Percentiles rank a stretch among this genome's conserved stretches.
These are phyloP conservation scores for Urocyon cinereoargenteus DNA, from an alignment of 2,797 vertebrate genomes.

Conservation along the genomic window DNA sequence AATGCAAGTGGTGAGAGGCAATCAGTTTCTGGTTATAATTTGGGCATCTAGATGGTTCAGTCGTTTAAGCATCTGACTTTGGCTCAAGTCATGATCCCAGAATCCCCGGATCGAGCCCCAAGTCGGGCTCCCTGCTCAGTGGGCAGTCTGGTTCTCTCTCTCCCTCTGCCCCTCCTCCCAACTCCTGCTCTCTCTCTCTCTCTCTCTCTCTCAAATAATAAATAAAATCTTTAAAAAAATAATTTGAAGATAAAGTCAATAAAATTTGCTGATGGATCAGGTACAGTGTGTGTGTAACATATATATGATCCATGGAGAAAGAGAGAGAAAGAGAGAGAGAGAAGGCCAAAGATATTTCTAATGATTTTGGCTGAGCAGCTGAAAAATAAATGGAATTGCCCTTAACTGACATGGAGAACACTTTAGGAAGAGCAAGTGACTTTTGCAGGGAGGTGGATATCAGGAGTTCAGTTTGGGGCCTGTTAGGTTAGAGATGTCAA, in stretches of 20 bases:
- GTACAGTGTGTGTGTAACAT: not conserved
- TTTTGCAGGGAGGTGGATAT: not conserved
- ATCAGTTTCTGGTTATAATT: not conserved
- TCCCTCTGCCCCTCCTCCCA: not conserved
- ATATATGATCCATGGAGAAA: not conserved
- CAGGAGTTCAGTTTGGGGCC: not conserved
- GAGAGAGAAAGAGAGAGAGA: not conserved
- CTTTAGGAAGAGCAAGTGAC: not conserved
- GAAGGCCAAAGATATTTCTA: not conserved
- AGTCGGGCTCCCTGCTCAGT: too few species aligned
- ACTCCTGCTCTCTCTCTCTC: too few species aligned
- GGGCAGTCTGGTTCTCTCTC: not conserved
- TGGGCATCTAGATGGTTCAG: not conserved
- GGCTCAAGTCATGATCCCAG: not conserved
- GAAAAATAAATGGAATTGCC: not conserved
- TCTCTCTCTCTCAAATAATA: not conserved
- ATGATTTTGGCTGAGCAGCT: not conserved
- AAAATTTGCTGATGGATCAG: not conserved
- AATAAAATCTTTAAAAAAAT: not conserved
- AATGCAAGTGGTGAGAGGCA: not conserved
- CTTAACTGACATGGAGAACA: not conserved
- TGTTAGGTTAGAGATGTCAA: not conserved
- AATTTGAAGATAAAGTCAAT: not conserved
- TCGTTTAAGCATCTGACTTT: not conserved
- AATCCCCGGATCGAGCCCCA: not conserved